Base-by-base conservation (phyloP, 2,113 vertebrate genomes). In the Strix aluco region DNA sequence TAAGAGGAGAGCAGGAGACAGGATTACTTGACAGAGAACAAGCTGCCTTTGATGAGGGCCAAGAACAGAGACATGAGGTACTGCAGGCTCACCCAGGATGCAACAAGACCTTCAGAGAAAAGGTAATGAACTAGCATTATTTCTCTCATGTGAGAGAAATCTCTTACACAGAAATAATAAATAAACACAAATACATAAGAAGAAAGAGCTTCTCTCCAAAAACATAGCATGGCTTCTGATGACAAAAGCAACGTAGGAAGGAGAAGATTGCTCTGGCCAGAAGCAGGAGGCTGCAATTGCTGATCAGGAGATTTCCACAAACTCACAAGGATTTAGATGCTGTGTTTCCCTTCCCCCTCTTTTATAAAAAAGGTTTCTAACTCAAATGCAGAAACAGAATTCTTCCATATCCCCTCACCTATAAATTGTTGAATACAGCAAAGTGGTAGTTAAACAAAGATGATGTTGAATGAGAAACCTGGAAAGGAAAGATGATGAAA, bases 401-500 rank as follows among this genome's bases (percentile, higher is more conserved):
- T 80, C 16, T 88, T 83, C n/a, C 25, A 32, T 22, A 63, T 59
- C 12, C 11, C 16, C 16, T 7, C 12, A 4, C 54, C n/a, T 47
- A 36, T 40, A 66, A 67, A 47, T 6, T 71, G 10, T 11, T 88
- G 25, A 88, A 86, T 74, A 34, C 58, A 72, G 27, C 5, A 61
- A 88, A 69, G n/a, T 20, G 23, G 9, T 21, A 82, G n/a, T 63
- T 84, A 81, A 89, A 89, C 19, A 74, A 92, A 77, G 38, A 74
- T 20, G 32, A 73, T 61, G 66, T 47, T 91, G 72, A 91, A 86
- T 54, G 44, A 92, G 44, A 94, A 94, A 78, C 18, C 25, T 88
- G 66, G 71, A 82, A 89, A 93, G 19, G 34, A 27, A 91, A 87
- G 62, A 93, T 67, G 44, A 87, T 61, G 70, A 81, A 90, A 92